phyloP scores from a whole-genome alignment of 2,888 invertebrate species.

The Catocala fraxini region DNA sequence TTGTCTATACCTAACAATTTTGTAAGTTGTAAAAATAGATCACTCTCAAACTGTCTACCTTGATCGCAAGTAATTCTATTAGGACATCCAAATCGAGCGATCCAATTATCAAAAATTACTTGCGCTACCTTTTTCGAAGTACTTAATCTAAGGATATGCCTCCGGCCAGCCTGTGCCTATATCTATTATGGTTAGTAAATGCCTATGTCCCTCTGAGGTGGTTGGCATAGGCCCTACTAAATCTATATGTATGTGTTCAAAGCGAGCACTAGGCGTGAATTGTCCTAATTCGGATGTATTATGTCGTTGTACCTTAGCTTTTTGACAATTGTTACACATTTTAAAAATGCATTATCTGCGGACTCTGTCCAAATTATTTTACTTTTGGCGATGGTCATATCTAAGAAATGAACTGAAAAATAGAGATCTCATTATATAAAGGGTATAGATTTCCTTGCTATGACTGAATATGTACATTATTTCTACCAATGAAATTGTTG shows the following conservation, averaged over 20 bases:
- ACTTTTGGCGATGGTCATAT: too few relatives aligned
- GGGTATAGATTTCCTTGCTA: too few relatives aligned
- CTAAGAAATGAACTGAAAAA: too few relatives aligned
- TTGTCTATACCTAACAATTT: neutral
- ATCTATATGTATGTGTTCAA: neutral
- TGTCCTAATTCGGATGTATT: neutral
- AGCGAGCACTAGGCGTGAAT: neutral
- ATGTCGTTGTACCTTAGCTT: constrained; percentile 14
- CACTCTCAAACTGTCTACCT: neutral
- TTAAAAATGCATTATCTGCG: neutral
- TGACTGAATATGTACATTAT: too few relatives aligned
- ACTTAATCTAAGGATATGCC: neutral
- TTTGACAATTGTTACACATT: neutral
- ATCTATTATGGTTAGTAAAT: neutral
- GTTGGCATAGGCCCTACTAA: neutral
- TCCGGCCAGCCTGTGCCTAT: neutral
- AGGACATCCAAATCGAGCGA: neutral
- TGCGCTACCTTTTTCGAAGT: neutral
- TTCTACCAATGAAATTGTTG: too few relatives aligned
- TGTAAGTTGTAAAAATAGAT: neutral
- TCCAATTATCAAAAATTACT: neutral
- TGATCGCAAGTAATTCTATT: neutral
- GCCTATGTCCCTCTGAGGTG: neutral
- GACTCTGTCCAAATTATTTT: too few relatives aligned
- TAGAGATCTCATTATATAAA: too few relatives aligned